phyloP scores from a whole-genome alignment of 2,888 invertebrate species.

The Pasiphila rectangulata region DNA sequence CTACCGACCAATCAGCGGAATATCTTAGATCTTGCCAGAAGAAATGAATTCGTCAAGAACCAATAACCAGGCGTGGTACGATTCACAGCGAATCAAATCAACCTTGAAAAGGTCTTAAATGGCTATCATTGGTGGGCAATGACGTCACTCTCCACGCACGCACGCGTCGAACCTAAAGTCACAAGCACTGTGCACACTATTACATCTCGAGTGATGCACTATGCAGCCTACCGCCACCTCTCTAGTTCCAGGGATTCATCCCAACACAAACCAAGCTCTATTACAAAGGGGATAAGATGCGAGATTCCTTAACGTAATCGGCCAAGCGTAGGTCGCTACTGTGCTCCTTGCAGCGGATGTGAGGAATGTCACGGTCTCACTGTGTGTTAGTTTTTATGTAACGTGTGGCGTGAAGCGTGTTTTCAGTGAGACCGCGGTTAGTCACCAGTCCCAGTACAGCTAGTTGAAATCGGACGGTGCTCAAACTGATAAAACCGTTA shows the following conservation, averaged over 20 bases:
- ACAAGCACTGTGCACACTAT: slow-evolving; percentile 44
- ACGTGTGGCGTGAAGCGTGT: slow-evolving; percentile 16
- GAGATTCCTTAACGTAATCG: slow-evolving; percentile 40
- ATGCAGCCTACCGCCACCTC: slow-evolving; percentile 55
- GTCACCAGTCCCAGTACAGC: slow-evolving; percentile 37
- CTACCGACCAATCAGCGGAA: slow-evolving; percentile 16
- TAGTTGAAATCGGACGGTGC: slow-evolving; percentile 35
- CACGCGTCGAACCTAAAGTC: slow-evolving; percentile 20
- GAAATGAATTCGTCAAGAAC: too few species aligned
- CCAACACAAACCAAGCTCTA: slow-evolving; percentile 27
- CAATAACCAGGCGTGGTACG: too few species aligned
- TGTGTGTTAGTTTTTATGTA: slow-evolving; percentile 15
- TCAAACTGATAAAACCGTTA: slow-evolving; percentile 10
- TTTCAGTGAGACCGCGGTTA: slow-evolving; percentile 35
- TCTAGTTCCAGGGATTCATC: slow-evolving; percentile 28
- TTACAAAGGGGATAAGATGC: slow-evolving; percentile 19
- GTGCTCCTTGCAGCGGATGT: slow-evolving; percentile 20
- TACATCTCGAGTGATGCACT: slow-evolving; percentile 45
- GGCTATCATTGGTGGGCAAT: slow-evolving; percentile 10
- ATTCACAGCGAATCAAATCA: too few species aligned
- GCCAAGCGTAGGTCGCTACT: slow-evolving; percentile 49
- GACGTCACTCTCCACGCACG: slow-evolving; percentile 13
- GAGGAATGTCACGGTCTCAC: slow-evolving; percentile 16
- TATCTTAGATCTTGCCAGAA: too few species aligned
- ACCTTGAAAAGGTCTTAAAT: slow-evolving; percentile 1